Conservation (phyloP, 2,797 vertebrate genomes). For the Xerus rutilus region DNA sequence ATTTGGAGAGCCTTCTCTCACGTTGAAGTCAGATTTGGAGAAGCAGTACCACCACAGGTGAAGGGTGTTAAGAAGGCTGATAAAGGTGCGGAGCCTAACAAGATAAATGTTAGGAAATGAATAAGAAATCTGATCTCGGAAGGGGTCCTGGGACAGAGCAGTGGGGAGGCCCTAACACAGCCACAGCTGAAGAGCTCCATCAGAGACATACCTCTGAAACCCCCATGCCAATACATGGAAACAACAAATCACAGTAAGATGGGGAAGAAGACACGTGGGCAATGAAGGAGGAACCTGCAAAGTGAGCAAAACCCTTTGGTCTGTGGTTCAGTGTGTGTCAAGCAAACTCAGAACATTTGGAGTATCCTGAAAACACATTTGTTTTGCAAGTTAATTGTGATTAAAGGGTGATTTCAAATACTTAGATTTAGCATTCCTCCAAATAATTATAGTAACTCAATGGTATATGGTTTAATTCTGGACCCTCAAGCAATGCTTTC, state of each 20-base stretch:
- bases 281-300: neutral
- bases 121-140: neutral
- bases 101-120: neutral
- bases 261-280: neutral
- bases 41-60: too few species aligned
- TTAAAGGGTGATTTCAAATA: slow-evolving; percentile 61
- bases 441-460: slow-evolving; percentile 61
- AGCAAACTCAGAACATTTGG: neutral
- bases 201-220: neutral
- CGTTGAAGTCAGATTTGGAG: slow-evolving; percentile 35
- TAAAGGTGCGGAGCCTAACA: neutral
- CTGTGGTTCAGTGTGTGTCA: neutral
- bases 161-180: neutral
- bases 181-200: neutral
- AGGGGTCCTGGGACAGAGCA: neutral
- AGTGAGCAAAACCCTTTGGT: neutral
- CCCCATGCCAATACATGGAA: neutral
- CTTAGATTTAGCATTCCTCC: slow-evolving; percentile 51
- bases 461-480: slow-evolving; percentile 68
- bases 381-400: slow-evolving; percentile 50
- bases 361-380: slow-evolving; percentile 42
- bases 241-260: neutral
- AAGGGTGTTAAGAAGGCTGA: neutral
- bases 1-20: neutral
- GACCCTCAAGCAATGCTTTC: slow-evolving; percentile 58